Base-by-base conservation (phyloP, 2,888 invertebrate genomes). In the Lasioglossum villosulum region DNA sequence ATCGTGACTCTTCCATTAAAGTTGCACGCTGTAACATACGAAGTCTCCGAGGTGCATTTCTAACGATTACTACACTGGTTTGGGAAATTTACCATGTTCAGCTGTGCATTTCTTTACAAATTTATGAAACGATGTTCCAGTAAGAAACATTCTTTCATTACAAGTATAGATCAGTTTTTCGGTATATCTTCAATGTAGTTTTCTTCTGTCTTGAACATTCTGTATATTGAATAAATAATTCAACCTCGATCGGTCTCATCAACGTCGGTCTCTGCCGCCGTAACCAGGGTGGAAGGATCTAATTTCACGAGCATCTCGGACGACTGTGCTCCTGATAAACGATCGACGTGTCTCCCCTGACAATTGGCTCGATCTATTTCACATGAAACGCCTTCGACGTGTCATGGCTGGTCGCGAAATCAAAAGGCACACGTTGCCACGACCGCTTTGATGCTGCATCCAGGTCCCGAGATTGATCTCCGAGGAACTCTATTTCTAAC, bases 401-500 rank as follows among this genome's bases (percentile, higher is more conserved):
- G 79, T 77, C 34, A 14, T 68, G 82, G 52, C 48, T 63, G n/a
- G 45, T 77, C 84, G 63, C 73, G 77, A 70, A 75, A 81, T 83
- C 80, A 88, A 88, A 88, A 80, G 80, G 83, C 79, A 66, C 70
- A 76, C 76, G 76, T 70, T 52, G 45, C 84, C 75, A 72, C 73
- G 48, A 66, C n/a, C 75, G 82, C 82, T 86, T 86, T 85, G 76
- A 88, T 52, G 82, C 72, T 34, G 63, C 81, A 75, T 84, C 78
- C 75, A 88, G 39, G 70, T 34, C n/a, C 71, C 71, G 77, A 84
- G 84, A 88, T 86, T 80, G 87, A 89, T 89, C 77, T 82, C 80
- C 68, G 88, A 84, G 88, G 80, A 85, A 88, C 56, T 85, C 85
- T 76, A 77, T 89, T 85, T 89, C 83, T 87, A 83, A 89, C 83